Base-by-base conservation (phyloP, 2,797 vertebrate genomes). In the Periophthalmus magnuspinnatus region DNA sequence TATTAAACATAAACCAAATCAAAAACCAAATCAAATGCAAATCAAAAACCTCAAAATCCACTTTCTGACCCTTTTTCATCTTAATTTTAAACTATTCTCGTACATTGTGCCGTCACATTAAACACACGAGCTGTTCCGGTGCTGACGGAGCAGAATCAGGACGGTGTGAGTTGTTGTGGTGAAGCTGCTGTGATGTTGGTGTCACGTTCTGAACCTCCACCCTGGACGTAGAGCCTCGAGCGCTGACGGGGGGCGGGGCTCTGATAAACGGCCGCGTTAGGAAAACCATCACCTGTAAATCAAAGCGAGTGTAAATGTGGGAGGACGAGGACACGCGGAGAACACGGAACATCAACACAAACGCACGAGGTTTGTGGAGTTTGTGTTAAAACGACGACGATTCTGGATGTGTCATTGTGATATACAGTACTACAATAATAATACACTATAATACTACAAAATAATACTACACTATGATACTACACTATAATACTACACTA, bases 251-350 rank as follows among this genome's bases (percentile, higher is more conserved):
- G 64, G 63, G 64, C 67, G 19, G 59, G 70, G 71, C 65, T 71
- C 56, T 79, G 70, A 83, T 80, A 72, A 83, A 82, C 69, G 68
- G 67, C 67, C 62, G 70, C 68, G 64, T 79, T 77, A 81, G 62
- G 67, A 69, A 59, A 67, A 55, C 76, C 71, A 72, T 80, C 50
- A 80, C 78, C 71, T 81, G 64, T 70, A 69, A 78, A 83, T 80
- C 73, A 73, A 62, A 54, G 19, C 34, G 11, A 14, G 71, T 55
- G 52, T 61, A 68, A 48, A 68, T 65, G 65, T 32, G 5, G 54
- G 50, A 22, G 45, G 68, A 9, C 19, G 6, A 32, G 38, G 56
- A 50, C 14, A 48, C 38, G 45, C 16, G 0, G 21, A 47, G 47
- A 34, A 50, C 22, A 34, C 60, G 71, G 21, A 28, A 68, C 62